Evolutionary conservation across 2,797 vertebrate genomes (phyloP).

Genomic region (Acropternis orthonyx): DNA sequence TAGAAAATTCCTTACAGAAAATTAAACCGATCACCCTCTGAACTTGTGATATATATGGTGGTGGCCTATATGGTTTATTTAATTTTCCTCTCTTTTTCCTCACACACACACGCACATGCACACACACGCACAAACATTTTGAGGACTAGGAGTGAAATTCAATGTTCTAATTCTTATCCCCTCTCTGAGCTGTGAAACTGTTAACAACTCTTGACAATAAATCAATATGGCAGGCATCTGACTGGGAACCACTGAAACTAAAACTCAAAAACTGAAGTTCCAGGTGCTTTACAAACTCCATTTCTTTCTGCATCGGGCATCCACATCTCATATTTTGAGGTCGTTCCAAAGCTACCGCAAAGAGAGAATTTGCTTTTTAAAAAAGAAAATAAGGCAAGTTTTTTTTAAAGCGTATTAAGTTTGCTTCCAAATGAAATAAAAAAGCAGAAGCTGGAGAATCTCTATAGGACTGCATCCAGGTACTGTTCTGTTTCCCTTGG

Average conservation of each 20-base stretch:
- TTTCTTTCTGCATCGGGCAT: neutral
- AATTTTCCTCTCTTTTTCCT: neutral
- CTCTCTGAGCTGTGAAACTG: neutral
- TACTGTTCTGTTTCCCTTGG: neutral
- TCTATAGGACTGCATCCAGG: neutral
- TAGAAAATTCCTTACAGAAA: neutral
- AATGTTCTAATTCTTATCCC: neutral
- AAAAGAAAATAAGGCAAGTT: neutral
- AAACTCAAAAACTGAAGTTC: neutral
- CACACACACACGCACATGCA: fast-evolving
- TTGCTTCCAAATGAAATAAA: neutral
- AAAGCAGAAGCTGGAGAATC: neutral
- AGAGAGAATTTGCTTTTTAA: neutral
- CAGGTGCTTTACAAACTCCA: neutral
- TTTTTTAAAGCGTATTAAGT: neutral
- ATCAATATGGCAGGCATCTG: fast-evolving
- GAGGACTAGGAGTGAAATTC: neutral
- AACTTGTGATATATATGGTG: fast-evolving
- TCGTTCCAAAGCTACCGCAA: neutral
- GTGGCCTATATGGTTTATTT: neutral
- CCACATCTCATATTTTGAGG: neutral
- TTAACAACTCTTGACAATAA: neutral
- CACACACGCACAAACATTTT: neutral
- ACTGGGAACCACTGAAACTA: neutral
- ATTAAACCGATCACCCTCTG: neutral